Evolutionary conservation across 2,888 invertebrate species (phyloP), one percentile per base, ranked within the genome.

Genomic region (Steinernema carpocapsae): DNA sequence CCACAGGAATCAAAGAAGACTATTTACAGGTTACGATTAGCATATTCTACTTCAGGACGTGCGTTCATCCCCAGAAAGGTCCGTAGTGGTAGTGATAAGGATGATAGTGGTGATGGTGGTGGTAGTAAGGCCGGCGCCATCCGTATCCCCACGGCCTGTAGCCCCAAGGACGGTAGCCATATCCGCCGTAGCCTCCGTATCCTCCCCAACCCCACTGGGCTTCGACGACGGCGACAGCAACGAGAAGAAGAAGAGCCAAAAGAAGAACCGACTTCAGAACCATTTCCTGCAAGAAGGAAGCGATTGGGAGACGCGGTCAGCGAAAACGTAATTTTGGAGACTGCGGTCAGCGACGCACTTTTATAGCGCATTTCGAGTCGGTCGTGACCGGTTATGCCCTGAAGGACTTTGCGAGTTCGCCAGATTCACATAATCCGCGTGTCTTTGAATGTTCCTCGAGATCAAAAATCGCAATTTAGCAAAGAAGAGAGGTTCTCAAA

Each of bases 161-260:
- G 3, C 24, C 19, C 22, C 22, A 56, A 19, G 56, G 56, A 6
- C 56, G 56, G 26, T 56, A 37, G 48, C 48, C 48, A 19, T 48
- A 48, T 17, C 48, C 48, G 17, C 48, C 48, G 17, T 48, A 48
- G 4, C 48, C 48, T 4, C 48, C n/a, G 17, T n/a, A 19, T 19
- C 48, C n/a, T 4, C 56, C 56, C 56, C 56, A 56, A 4, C 56
- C 56, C 56, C 56, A 56, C 56, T 56, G 56, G 4, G 56, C 56
- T 2, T 56, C 56, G 56, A 26, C 56, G 26, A 56, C 12, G 26
- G 56, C 14, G 26, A 26, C 22, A 12, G 24, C 22, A 14, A 56
- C 56, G 22, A 56, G 22, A 2, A 56, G 56, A 26, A 56, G 56
- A 1, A 56, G 56, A 6, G 56, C 26, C 19, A 56, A 3, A 14